Percentiles rank a stretch among this genome's conserved stretches.
phyloP scores from a whole-genome alignment of 2,113 vertebrate species.

The Haplochromis burtoni region DNA sequence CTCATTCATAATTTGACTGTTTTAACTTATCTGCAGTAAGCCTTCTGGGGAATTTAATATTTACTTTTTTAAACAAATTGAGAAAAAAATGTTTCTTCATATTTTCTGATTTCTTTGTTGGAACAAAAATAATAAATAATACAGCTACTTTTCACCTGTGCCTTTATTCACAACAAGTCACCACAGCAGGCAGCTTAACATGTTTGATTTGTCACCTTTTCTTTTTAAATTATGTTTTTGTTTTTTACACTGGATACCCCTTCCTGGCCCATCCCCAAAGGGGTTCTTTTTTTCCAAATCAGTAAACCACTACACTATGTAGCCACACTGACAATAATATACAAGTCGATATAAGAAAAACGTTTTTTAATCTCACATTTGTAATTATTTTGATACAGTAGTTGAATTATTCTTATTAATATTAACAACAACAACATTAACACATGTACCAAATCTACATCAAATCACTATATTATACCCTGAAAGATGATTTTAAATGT shows the following conservation, averaged over 20 bases:
- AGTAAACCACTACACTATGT: neutral
- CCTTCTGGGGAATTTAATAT: neutral
- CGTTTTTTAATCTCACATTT: neutral
- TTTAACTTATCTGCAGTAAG: neutral
- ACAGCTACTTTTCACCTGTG: neutral
- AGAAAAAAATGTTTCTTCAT: neutral
- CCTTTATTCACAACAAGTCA: neutral
- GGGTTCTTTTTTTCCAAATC: neutral
- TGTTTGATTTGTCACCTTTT: neutral
- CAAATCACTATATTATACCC: neutral
- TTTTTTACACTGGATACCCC: neutral
- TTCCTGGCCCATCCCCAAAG: neutral
- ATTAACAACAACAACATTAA: neutral
- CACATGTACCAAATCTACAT: neutral
- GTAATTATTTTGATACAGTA: neutral
- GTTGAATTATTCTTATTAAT: neutral
- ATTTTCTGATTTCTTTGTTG: neutral
- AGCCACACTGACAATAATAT: neutral
- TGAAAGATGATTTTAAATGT: neutral
- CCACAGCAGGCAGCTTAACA: neutral
- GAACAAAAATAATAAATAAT: neutral
- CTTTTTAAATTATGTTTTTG: neutral
- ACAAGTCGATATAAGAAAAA: neutral
- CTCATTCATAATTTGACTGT: neutral
- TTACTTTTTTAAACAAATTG: neutral